Conservation (phyloP, 2,797 vertebrate genomes). For the Hyperoplus immaculatus region DNA sequence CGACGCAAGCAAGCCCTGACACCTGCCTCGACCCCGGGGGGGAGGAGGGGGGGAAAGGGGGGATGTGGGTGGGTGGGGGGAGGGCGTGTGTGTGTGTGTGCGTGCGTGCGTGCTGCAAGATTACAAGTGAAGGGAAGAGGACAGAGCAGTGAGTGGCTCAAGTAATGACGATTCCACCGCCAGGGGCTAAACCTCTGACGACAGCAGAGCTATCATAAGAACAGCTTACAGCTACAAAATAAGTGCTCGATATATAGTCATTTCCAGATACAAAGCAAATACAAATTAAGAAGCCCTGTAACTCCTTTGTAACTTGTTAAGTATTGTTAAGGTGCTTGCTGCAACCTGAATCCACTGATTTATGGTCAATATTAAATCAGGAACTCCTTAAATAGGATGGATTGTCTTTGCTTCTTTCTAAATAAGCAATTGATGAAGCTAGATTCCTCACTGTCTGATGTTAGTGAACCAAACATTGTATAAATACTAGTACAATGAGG, state of each 20-base stretch:
- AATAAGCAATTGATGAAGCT: neutral
- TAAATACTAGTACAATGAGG: neutral
- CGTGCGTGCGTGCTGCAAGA: constrained; percentile 19
- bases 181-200: constrained; percentile 66
- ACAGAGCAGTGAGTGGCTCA: constrained; percentile 67
- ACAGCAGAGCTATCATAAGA: constrained; percentile 63
- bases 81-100: neutral
- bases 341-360: neutral
- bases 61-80: too few relatives aligned
- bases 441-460: neutral
- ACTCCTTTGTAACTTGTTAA: neutral
- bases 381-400: neutral
- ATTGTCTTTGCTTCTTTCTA: neutral
- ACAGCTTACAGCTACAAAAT: constrained; percentile 41
- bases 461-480: neutral
- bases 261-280: too few relatives aligned
- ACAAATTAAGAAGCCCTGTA: neutral
- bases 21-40: neutral
- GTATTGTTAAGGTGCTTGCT: neutral
- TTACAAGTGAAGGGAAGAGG: constrained; percentile 44
- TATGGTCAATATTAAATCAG: neutral
- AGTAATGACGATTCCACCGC: constrained; percentile 37
- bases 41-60: too few relatives aligned
- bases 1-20: constrained; percentile 38
- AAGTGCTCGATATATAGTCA: too few relatives aligned